Evolutionary conservation across 2,113 vertebrate genomes (phyloP), one percentile per base, ranked within the genome.

Genomic region (Plotosus lineatus): DNA sequence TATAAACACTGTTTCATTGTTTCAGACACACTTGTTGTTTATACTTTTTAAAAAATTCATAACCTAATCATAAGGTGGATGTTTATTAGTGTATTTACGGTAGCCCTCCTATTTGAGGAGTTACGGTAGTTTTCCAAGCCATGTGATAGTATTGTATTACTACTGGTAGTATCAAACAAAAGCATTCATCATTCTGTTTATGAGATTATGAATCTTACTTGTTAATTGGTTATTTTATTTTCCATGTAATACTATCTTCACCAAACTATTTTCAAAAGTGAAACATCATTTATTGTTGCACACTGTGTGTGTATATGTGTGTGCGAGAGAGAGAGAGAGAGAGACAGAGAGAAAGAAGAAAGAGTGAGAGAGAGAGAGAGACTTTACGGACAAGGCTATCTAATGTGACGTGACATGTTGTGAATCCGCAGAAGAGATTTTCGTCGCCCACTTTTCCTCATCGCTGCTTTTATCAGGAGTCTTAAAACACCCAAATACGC

Each of bases 371-470:
- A n/a, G 63, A 23, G 63, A 9, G 36, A 21, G 69, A 40, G 50
- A 21, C 28, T 65, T 77, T 65, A 50, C 4, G 21, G 44, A 50
- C 46, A 50, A 44, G 58, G 60, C 44, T 36, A 78, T 51, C 60
- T 53, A 66, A 78, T 66, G 76, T 63, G 38, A 66, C 36, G 46
- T 78, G 76, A 78, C 60, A 19, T 78, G 31, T 66, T 38, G 26
- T 72, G 66, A 44, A 71, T 48, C 78, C 28, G 23, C 26, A 78
- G 44, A 31, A 9, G 19, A 48, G 53, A 6, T 72, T 44, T 36
- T 44, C 12, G 4, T 56, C 10, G 14, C 51, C 53, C 28, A 46
- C 26, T 72, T 72, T 72, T 72, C 78, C 42, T 79, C 48, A 79
- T 68, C 17, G 53, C 36, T 42, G 58, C 58, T 38, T 79, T 69